These are phyloP conservation scores for Chrysopa pallens DNA, from an alignment of 1,140 invertebrate species.

Conservation along the genomic window DNA sequence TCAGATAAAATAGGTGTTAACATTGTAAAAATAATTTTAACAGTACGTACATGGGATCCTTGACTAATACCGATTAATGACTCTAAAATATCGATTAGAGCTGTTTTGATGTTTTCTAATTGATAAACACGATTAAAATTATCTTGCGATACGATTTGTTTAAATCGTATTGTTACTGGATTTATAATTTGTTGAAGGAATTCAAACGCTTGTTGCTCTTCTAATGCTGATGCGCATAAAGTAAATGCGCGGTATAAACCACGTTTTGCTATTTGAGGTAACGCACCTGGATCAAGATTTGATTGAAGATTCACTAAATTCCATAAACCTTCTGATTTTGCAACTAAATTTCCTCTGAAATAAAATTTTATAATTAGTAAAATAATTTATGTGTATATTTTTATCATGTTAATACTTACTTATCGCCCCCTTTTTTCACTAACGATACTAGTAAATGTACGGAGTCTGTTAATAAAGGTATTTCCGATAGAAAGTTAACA, in stretches of 20 bases:
- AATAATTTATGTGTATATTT: neutral
- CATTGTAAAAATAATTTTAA: conserved; percentile 41
- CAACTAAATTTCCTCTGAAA: conserved; percentile 17
- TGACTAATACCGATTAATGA: conserved; percentile 43
- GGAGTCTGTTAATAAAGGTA: conserved; percentile 18
- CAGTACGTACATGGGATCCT: conserved; percentile 35
- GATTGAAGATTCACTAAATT: conserved; percentile 21
- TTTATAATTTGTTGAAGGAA: conserved; percentile 30
- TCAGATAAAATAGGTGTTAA: conserved; percentile 42
- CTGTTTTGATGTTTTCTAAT: conserved; percentile 33
- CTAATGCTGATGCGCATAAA: conserved; percentile 24
- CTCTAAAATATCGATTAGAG: conserved; percentile 44
- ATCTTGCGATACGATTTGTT: conserved; percentile 30
- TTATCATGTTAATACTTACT: conserved; percentile 11
- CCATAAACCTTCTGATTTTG: conserved; percentile 25
- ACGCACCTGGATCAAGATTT: conserved; percentile 18
- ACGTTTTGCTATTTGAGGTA: conserved; percentile 28
- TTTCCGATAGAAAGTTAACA: conserved; percentile 18
- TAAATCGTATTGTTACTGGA: conserved; percentile 38
- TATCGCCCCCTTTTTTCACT: conserved; percentile 6
- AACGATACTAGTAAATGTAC: conserved; percentile 15
- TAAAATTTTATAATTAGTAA: conserved; percentile 3
- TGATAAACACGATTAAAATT: conserved; percentile 38
- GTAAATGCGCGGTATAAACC: conserved; percentile 33
- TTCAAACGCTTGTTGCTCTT: conserved; percentile 19